A percentile compares a stretch with the other conserved stretches of the same genome.
Evolutionary conservation across 2,888 invertebrate species (phyloP).

Genomic region (Acronicta alni): DNA sequence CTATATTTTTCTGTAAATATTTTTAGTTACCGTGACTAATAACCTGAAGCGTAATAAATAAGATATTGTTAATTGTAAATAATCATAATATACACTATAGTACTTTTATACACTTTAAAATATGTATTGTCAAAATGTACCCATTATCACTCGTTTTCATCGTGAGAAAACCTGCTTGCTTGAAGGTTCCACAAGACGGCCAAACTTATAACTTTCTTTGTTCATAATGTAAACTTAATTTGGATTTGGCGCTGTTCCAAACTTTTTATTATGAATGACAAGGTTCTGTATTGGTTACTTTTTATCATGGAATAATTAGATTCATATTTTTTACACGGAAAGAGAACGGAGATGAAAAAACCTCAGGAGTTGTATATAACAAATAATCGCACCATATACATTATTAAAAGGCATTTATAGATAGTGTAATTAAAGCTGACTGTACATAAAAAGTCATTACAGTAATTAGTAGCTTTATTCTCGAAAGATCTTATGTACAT

Average conservation of each 20-base stretch:
- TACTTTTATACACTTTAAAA: background rate
- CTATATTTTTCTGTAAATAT: no score
- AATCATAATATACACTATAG: background rate
- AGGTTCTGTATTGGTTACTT: no score
- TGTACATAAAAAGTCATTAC: background rate
- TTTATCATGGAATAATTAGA: no score
- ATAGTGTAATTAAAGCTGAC: background rate
- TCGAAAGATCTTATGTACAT: conserved; percentile 22
- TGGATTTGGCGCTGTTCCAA: no score
- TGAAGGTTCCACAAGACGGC: no score
- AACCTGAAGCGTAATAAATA: background rate
- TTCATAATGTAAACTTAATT: no score
- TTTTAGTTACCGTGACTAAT: no score
- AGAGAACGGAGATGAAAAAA: background rate
- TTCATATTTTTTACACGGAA: no score
- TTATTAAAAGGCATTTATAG: no score
- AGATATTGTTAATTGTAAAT: background rate
- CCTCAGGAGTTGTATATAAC: background rate
- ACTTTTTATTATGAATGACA: no score
- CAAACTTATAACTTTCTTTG: no score
- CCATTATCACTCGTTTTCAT: background rate
- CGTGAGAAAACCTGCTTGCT: no score
- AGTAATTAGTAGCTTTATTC: background rate
- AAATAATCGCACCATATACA: background rate
- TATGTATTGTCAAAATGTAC: background rate